Evolutionary conservation across 2,113 vertebrate genomes (phyloP).

Genomic region (Struthio camelus): DNA sequence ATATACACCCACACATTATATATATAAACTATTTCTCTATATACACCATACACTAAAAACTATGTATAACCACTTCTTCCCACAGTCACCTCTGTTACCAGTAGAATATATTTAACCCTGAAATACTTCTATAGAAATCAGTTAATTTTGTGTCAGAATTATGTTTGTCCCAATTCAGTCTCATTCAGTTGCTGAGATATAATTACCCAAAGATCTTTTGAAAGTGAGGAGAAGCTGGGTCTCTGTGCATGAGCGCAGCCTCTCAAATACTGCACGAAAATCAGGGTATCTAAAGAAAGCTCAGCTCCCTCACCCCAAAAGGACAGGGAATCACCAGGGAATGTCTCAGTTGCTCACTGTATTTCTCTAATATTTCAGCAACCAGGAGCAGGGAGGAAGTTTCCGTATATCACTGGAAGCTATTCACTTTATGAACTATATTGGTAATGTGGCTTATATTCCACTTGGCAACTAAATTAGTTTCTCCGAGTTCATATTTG

Average conservation of each 20-base stretch:
- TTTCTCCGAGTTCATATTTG: not conserved
- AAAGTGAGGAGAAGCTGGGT: not conserved
- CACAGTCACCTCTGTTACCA: not conserved
- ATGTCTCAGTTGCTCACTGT: not conserved
- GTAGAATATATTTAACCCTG: not conserved
- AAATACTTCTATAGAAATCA: not conserved
- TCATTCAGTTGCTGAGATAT: not conserved
- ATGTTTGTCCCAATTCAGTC: not conserved
- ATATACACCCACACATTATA: too few relatives aligned
- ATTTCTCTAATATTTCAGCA: not conserved
- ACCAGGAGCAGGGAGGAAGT: not conserved
- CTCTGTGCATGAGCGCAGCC: not conserved
- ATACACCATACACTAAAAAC: too few relatives aligned
- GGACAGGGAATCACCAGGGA: not conserved
- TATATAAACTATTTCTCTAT: not conserved
- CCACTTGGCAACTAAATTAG: not conserved
- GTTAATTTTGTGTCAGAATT: not conserved
- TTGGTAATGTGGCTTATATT: not conserved
- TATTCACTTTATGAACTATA: not conserved
- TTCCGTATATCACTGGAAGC: not conserved
- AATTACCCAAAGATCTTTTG: not conserved
- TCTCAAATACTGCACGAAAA: not conserved
- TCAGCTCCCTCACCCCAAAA: not conserved
- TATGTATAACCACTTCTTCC: not conserved
- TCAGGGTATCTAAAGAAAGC: not conserved